phyloP scores from a whole-genome alignment of 2,888 invertebrate genomes.

The Leucophenga montana region DNA sequence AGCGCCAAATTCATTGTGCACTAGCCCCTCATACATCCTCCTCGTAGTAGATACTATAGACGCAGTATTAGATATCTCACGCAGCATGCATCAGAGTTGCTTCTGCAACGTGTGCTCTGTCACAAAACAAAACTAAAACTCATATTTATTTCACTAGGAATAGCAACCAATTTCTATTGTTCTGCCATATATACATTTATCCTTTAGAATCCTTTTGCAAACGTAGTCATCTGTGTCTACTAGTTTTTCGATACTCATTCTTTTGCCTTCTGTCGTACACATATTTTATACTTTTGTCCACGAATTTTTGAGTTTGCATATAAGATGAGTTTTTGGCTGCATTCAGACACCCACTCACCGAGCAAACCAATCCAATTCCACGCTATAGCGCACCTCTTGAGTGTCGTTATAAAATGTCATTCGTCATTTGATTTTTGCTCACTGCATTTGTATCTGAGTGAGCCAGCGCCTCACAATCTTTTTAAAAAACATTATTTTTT shows the following conservation, averaged over 20 bases:
- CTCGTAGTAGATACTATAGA: background rate
- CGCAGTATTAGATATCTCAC: background rate
- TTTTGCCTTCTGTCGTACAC: background rate
- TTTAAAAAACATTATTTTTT: constrained; percentile 4
- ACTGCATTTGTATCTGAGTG: constrained; percentile 51
- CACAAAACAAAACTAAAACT: constrained; percentile 63
- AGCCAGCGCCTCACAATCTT: constrained; percentile 36
- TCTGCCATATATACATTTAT: constrained; percentile 34
- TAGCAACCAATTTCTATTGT: constrained; percentile 9
- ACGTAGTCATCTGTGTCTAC: constrained; percentile 47
- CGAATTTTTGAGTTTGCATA: constrained; percentile 67
- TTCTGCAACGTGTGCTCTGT: background rate
- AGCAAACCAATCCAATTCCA: constrained; percentile 11
- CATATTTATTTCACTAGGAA: constrained; percentile 54
- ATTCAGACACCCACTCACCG: no score
- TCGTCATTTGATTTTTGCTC: constrained; percentile 63
- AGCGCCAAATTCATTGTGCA: constrained; percentile 46
- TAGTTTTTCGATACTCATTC: constrained; percentile 11
- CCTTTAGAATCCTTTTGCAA: constrained; percentile 4
- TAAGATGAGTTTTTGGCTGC: constrained; percentile 63
- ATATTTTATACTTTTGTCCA: constrained; percentile 55
- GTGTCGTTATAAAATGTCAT: constrained; percentile 68
- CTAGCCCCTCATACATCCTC: no score
- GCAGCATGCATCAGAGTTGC: background rate
- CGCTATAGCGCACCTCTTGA: constrained; percentile 48